These are phyloP conservation scores for Mirounga angustirostris DNA, from an alignment of 2,113 vertebrate genomes.

Conservation along the genomic window DNA sequence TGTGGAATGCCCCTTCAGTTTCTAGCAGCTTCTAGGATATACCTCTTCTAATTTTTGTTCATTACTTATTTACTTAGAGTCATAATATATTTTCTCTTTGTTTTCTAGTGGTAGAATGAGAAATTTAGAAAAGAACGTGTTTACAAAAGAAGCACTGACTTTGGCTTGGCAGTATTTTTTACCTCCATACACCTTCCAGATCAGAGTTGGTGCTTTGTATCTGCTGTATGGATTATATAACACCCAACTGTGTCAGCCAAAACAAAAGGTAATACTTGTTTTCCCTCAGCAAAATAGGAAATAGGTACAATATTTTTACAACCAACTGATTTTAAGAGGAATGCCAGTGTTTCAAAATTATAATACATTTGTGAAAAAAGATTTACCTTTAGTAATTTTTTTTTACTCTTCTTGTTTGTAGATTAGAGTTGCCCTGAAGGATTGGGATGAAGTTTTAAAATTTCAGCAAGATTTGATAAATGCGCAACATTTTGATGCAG, in stretches of 20 bases:
- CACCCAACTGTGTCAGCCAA: conserved; percentile 90
- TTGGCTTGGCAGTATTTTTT: conserved; percentile 90
- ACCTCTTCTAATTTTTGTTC: background rate
- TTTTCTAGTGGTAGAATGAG: conserved; percentile 90
- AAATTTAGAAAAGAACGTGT: conserved; percentile 87
- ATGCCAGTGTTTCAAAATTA: conserved; percentile 17
- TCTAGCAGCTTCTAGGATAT: background rate
- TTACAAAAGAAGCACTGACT: conserved; percentile 91
- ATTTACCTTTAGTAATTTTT: background rate
- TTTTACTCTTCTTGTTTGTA: conserved; percentile 77
- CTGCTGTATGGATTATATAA: conserved; percentile 93
- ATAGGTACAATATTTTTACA: background rate
- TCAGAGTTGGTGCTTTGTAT: conserved; percentile 95
- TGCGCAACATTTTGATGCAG: conserved; percentile 93
- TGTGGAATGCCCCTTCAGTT: background rate
- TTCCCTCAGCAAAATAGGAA: background rate
- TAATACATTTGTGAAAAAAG: background rate
- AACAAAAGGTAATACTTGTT: conserved; percentile 90
- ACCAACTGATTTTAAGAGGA: background rate
- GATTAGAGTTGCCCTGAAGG: conserved; percentile 94
- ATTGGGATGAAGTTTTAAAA: conserved; percentile 92
- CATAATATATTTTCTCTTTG: conserved; percentile 59
- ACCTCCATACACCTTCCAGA: conserved; percentile 96
- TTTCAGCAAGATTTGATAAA: conserved; percentile 92
- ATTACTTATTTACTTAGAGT: background rate